Base-by-base conservation (phyloP, 2,888 invertebrate species). In the Allygus modestus region DNA sequence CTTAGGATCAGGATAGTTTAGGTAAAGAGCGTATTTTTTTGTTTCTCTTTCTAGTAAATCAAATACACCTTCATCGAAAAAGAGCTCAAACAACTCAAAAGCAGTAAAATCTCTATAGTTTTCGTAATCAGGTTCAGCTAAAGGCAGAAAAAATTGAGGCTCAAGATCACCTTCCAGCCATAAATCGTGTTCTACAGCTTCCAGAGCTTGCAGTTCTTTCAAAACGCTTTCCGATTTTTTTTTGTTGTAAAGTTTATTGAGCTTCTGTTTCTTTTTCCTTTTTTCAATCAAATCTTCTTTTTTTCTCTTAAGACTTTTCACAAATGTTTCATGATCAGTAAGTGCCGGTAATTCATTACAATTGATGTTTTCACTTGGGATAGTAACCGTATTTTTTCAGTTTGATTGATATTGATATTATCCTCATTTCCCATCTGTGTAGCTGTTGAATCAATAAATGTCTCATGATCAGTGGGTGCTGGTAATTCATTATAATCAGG, bases 31-130 rank as follows among this genome's bases (percentile, higher is more conserved):
- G 61, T 85, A 84, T 15, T 31, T 84, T 69, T 20, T 43, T 33
- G n/a, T 81, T 69, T 85, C 65, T 33, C 7, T 23, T n/a, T 41
- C 41, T 20, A 77, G 41, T 46, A 79, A 41, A n/a, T n/a, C n/a
- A n/a, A n/a, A n/a, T n/a, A 85, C 51, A 33, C 81, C 69, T 51
- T 73, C 82, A 82, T 84, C 84, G 58, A 85, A 83, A 75, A 84
- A 85, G 37, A 73, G 31, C 51, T 85, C 85, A 77, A 84, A 85
- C 58, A 83, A 41, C 58, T 85, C 84, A n/a, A 84, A 5, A 33
- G 84, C 20, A 26, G 73, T 73, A 43, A 81, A 81, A 43, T 61
- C 81, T 58, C 54, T 83, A 37, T 85, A 85, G 58, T 71, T 79
- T 23, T 51, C 43, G 65, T 71, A 85, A 73, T 85, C 84, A 26